Evolutionary conservation across 30 jellyfish, hydroid and myxozoan species (phyloP).

Genomic region (Phacellophora camtschatica): DNA sequence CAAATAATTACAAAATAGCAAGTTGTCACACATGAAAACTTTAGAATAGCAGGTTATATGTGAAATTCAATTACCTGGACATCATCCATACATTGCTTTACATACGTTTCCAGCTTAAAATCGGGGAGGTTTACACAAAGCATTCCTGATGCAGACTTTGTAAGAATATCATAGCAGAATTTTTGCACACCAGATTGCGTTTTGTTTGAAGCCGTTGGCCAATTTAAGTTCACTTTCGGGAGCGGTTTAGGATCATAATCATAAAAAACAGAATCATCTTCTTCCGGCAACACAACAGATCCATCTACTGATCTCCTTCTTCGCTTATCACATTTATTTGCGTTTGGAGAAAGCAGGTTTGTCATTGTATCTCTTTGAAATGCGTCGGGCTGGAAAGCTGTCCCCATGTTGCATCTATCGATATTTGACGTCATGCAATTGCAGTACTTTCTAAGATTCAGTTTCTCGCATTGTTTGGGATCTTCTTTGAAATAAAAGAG

Average conservation of each 20-base stretch:
- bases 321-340: neutral
- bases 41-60: too few species aligned
- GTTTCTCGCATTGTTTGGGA: constrained; percentile 23
- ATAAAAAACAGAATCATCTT: constrained; percentile 20
- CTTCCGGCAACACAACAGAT: constrained; percentile 12
- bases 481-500: constrained; percentile 59
- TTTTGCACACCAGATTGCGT: constrained; percentile 22
- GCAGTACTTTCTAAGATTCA: constrained; percentile 30
- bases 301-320: neutral
- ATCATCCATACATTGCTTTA: constrained; percentile 54
- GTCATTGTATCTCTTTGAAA: neutral
- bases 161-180: neutral
- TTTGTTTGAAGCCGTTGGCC: constrained; percentile 60
- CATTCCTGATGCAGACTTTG: constrained; percentile 48
- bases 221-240: neutral
- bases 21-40: too few species aligned
- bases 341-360: neutral
- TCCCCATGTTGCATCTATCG: neutral
- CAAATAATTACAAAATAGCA: too few species aligned
- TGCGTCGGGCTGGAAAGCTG: neutral
- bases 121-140: constrained; percentile 21
- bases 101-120: constrained; percentile 29
- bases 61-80: too few species aligned
- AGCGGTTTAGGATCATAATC: constrained; percentile 36
- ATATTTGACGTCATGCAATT: constrained; percentile 29